Evolutionary conservation across 2,888 invertebrate species (phyloP), one percentile per base, ranked within the genome.

Genomic region (Acronicta alni): DNA sequence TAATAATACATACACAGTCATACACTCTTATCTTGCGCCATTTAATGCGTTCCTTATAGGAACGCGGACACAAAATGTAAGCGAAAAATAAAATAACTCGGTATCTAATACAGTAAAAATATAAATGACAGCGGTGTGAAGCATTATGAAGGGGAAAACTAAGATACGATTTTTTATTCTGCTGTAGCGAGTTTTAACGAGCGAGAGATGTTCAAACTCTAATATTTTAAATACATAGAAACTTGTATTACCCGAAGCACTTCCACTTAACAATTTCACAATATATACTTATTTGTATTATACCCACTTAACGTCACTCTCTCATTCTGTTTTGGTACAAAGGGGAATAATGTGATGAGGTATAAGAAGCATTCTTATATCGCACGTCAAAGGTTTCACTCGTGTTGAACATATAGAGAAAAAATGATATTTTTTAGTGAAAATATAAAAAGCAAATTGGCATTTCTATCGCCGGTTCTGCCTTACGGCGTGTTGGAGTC

Each of bases 401-500:
- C 67, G 53, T 54, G 65, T 69, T 72, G 57, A 63, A 58, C 65
- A 70, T 72, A 72, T 56, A 43, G 72, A 71, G 72, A 72, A 83
- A n/a, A 70, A 74, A 88, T 88, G 85, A 83, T 80, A 80, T 80
- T 77, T 72, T 64, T 81, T 39, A 81, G 68, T 58, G 82, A 82
- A 78, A 83, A 81, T 79, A 75, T 86, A 54, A 87, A 83, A 79
- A 74, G 75, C 53, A 89, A 77, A 75, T 81, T 87, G 63, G 70
- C 75, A 48, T 75, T 82, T 72, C 78, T 83, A 53, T 77, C 77
- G 37, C 85, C 84, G 5, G 66, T 89, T 57, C 73, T 93, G 35
- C 93, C 93, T 18, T 93, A 90, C 72, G 93, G 93, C 37, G 88
- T 90, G 12, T 57, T 87, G 10, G 90, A 92, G 47, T 66, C 92